phyloP scores from a whole-genome alignment of 2,888 invertebrate species.

The Timema podura region DNA sequence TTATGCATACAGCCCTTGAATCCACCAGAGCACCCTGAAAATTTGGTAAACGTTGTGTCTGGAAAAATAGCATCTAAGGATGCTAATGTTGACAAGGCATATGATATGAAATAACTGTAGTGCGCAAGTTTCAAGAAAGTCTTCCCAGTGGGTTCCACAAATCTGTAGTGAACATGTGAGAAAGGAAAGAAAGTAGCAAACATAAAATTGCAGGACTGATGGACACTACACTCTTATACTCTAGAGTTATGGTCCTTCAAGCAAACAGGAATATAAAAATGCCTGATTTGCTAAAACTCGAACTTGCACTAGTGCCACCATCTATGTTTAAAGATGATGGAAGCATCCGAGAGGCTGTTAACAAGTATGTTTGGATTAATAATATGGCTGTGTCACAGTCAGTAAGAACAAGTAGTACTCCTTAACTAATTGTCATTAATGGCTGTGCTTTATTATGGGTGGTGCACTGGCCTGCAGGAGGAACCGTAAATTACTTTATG shows the following conservation, averaged over 20 bases:
- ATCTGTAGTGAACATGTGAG: background rate
- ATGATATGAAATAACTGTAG: background rate
- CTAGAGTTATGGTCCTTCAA: background rate
- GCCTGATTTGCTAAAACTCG: background rate
- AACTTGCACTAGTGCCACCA: background rate
- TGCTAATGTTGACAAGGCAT: background rate
- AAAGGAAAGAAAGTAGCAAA: background rate
- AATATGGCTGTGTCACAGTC: background rate
- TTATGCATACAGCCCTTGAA: background rate
- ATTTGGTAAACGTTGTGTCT: background rate
- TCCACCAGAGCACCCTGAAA: background rate
- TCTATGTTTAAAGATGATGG: background rate
- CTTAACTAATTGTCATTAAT: background rate
- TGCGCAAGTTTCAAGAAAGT: background rate
- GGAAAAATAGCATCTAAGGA: background rate
- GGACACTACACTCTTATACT: background rate
- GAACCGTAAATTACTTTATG: background rate
- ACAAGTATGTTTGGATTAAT: background rate
- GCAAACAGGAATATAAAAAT: slow-evolving; percentile 2
- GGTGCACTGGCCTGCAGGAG: background rate
- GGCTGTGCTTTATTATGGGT: background rate
- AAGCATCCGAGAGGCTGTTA: background rate
- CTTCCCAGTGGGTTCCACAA: background rate
- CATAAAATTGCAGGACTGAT: background rate
- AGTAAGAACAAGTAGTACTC: background rate